Base-by-base conservation (phyloP, 2,888 invertebrate species). In the Cephus pulcher region DNA sequence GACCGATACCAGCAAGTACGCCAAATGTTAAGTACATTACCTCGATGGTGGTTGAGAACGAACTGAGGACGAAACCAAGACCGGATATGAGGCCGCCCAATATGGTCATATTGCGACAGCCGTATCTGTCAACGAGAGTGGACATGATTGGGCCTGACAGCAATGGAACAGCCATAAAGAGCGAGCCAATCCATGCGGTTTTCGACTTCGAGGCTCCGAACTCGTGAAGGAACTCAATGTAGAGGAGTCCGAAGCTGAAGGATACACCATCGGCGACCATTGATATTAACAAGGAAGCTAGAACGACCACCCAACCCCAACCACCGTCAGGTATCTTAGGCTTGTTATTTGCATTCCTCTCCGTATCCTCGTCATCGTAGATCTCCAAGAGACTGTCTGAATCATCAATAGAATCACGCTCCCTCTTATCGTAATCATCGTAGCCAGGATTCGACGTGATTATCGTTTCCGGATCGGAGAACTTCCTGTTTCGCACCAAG, bases 241-340 rank as follows among this genome's bases (percentile, higher is more conserved):
- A 97, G 12, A 98, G 93, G 32, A 98, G 93, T 0, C 98, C 99
- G 90, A 98, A 98, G 1, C 97, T 97, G 90, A 98, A 98, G 76
- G 97, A 97, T 78, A 98, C 95, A 0, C 98, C 98, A 91, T 98
- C 98, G 69, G 97, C 97, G 75, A 98, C 96, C 92, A 97, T 94
- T 33, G 97, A 97, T 79, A 98, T 95, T 71, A 97, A 90, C 83
- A 98, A 94, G 0, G 97, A 97, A 4, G 97, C 95, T 69, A 96
- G 91, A 0, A 98, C 98, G 1, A 98, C 96, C 33, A 97, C 93
- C 98, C 97, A 98, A 12, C 97, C 97, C 95, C 96, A 97, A 3
- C 96, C 97, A 1, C 97, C 97, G 86, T 97, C 97, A 0, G 96
- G 97, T 73, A 95, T 94, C 71, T 93, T 93, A 0, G 94, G 93